Conservation (phyloP, 2,797 vertebrate species). For the Propithecus deckenii region DNA sequence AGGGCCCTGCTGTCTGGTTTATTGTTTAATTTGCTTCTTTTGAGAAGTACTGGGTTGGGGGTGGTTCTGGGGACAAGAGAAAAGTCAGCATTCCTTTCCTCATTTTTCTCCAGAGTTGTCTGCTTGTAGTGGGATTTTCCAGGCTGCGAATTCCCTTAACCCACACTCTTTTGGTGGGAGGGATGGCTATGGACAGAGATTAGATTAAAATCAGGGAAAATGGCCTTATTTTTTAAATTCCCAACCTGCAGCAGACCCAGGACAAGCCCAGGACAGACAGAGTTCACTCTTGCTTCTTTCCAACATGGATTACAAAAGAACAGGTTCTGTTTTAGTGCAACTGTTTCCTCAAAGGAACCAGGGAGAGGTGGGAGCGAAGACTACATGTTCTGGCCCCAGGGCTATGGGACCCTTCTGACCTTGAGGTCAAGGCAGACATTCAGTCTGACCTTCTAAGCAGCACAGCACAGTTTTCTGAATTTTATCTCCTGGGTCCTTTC, state of each 20-base stretch:
- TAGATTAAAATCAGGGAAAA: conserved; percentile 14
- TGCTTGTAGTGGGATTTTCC: not conserved
- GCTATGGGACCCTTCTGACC: not conserved
- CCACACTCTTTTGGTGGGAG: not conserved
- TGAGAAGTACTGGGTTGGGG: not conserved
- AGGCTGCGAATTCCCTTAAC: not conserved
- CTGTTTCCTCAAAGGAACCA: not conserved
- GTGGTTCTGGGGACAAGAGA: not conserved
- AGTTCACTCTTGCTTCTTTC: conserved; percentile 13
- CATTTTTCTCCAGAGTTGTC: not conserved
- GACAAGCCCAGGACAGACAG: not conserved
- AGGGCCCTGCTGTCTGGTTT: not conserved
- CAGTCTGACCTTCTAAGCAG: conserved; percentile 25
- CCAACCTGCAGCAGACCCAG: not conserved
- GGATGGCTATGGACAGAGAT: not conserved
- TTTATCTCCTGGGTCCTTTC: not conserved
- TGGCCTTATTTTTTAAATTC: not conserved
- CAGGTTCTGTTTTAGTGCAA: conserved; percentile 31
- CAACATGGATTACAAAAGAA: not conserved
- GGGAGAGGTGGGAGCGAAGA: not conserved
- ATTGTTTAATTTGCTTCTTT: not conserved
- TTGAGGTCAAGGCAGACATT: not conserved
- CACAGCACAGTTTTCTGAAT: conserved; percentile 20
- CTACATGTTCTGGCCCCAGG: not conserved
- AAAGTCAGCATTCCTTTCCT: not conserved